phyloP scores from a whole-genome alignment of 2,113 vertebrate species.

The Triplophysa rosa region DNA sequence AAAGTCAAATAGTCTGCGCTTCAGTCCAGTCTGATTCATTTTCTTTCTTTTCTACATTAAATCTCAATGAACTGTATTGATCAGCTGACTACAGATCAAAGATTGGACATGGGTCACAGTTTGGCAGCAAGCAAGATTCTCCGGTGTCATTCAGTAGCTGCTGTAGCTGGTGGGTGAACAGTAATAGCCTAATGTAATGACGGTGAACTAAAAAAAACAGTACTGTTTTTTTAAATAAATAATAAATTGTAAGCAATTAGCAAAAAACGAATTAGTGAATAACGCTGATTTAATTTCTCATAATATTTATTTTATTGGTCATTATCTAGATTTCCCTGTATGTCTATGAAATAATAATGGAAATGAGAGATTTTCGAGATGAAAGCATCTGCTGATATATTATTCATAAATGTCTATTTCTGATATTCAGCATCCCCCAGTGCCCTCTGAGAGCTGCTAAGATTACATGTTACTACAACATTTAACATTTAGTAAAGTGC shows the following conservation, averaged over 20 bases:
- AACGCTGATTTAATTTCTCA: neutral
- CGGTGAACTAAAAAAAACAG: too few relatives aligned
- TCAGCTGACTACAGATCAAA: neutral
- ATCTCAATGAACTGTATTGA: slow-evolving; percentile 11
- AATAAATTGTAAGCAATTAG: neutral
- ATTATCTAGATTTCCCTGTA: neutral
- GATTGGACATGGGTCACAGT: neutral
- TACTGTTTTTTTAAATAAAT: neutral
- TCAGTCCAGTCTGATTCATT: too few relatives aligned
- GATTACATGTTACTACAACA: neutral
- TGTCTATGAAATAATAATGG: slow-evolving; percentile 18
- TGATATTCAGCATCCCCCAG: slow-evolving; percentile 1
- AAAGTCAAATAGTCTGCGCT: too few relatives aligned
- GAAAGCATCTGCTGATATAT: slow-evolving; percentile 37
- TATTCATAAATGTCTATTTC: slow-evolving; percentile 37
- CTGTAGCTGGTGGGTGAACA: too few relatives aligned
- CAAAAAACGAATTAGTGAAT: neutral
- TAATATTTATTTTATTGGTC: slow-evolving; percentile 14
- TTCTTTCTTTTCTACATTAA: neutral
- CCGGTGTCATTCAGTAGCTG: neutral
- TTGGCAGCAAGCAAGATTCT: neutral
- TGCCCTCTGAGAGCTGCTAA: neutral
- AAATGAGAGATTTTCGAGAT: neutral
- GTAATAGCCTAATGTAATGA: too few relatives aligned
- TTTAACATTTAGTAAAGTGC: neutral